Percentiles rank a stretch among this genome's conserved stretches.
Evolutionary conservation across 2,888 invertebrate genomes (phyloP).

Genomic region (Macrophya annulata): DNA sequence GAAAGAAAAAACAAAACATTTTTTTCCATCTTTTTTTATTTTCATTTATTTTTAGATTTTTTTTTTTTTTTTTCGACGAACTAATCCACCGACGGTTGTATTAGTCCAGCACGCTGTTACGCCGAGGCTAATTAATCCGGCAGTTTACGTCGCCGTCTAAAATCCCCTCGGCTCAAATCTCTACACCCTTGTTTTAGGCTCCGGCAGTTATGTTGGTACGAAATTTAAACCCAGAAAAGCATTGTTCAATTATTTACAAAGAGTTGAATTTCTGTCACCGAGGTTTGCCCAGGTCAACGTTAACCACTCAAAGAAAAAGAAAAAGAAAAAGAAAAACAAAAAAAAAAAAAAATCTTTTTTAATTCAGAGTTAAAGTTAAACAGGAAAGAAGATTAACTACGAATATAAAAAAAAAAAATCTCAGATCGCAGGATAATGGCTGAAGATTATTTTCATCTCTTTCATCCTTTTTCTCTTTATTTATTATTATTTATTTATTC

Average conservation of each 20-base stretch:
- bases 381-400: neutral
- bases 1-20: neutral
- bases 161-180: slow-evolving; percentile 20
- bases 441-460: neutral
- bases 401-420: neutral
- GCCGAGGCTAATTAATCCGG: slow-evolving; percentile 39
- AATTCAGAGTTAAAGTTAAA: neutral
- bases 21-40: neutral
- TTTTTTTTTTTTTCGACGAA: neutral
- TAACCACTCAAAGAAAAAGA: neutral
- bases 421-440: neutral
- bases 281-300: neutral
- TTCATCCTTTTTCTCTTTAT: neutral
- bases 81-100: neutral
- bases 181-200: neutral
- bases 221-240: slow-evolving; percentile 5
- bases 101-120: neutral
- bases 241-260: neutral
- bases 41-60: neutral
- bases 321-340: no score
- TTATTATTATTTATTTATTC: no score
- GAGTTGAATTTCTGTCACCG: neutral
- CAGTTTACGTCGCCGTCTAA: slow-evolving; percentile 30
- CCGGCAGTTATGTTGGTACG: neutral
- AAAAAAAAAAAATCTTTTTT: no score